Conservation (phyloP, 2,113 vertebrate genomes). For the Ameiurus melas region DNA sequence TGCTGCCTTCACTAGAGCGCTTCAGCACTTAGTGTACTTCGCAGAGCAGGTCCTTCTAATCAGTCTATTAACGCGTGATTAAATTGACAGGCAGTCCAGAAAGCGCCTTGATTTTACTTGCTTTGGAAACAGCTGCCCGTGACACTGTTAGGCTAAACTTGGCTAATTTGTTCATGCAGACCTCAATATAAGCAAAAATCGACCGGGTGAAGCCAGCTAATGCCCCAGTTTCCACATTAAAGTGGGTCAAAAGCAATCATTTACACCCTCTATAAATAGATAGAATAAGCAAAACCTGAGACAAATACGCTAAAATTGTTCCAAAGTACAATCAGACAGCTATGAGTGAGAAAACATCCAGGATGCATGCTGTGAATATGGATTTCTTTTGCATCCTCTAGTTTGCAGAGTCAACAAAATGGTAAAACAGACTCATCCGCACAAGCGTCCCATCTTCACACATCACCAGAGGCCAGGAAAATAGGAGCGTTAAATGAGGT, state of each 20-base stretch:
- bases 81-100: conserved; percentile 45
- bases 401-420: conserved; percentile 16
- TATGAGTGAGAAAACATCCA: conserved; percentile 34
- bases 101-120: conserved; percentile 11
- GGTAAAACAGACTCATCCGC: conserved; percentile 67
- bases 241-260: conserved; percentile 70
- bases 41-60: conserved; percentile 43
- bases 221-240: conserved; percentile 68
- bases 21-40: neutral
- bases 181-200: conserved; percentile 60
- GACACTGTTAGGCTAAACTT: conserved; percentile 46
- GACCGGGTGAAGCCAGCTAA: conserved; percentile 63
- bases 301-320: conserved; percentile 5
- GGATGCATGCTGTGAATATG: conserved; percentile 55
- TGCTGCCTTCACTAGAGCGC: neutral
- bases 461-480: conserved; percentile 58
- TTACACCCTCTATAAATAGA: conserved; percentile 62
- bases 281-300: conserved; percentile 69
- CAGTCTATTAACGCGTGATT: conserved; percentile 48
- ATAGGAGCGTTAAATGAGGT: conserved; percentile 64
- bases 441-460: conserved; percentile 47
- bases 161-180: conserved; percentile 60
- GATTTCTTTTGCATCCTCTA: conserved; percentile 57
- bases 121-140: conserved; percentile 42
- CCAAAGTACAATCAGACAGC: neutral